These are phyloP conservation scores for Elaphurus davidianus DNA, from an alignment of 2,113 vertebrate species.

Conservation along the genomic window DNA sequence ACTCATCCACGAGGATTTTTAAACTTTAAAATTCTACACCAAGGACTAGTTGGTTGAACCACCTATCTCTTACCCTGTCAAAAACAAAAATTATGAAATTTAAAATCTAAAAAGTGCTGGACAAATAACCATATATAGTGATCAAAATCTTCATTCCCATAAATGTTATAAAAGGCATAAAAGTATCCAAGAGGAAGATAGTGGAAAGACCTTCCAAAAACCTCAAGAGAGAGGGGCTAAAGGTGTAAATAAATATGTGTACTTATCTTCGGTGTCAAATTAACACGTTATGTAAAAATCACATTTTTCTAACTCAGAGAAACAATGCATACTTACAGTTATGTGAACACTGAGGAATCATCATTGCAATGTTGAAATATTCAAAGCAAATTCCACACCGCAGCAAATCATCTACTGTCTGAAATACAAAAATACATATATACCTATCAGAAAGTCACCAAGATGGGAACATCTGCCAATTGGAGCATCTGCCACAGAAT, in stretches of 20 bases:
- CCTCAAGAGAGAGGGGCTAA: background rate
- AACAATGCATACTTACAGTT: slow-evolving; percentile 89
- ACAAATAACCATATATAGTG: background rate
- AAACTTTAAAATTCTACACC: background rate
- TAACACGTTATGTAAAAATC: background rate
- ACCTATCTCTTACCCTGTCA: background rate
- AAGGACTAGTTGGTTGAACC: background rate
- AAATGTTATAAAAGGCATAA: background rate
- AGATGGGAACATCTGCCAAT: background rate
- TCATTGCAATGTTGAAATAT: slow-evolving; percentile 93
- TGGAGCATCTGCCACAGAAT: background rate
- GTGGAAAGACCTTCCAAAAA: background rate
- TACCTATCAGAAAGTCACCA: background rate
- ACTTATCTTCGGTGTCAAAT: background rate
- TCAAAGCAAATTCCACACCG: slow-evolving; percentile 97
- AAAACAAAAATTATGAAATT: slow-evolving; percentile 22
- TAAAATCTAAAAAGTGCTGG: background rate
- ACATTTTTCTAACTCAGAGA: background rate
- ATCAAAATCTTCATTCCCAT: slow-evolving; percentile 23
- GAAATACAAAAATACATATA: slow-evolving; percentile 47
- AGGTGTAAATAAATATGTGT: background rate
- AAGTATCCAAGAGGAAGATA: background rate
- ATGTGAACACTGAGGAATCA: slow-evolving; percentile 95
- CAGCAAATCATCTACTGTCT: slow-evolving; percentile 90
- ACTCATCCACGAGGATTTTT: background rate